A percentile compares a stretch with the other conserved stretches of the same genome.
phyloP scores from a whole-genome alignment of 2,888 invertebrate genomes.

The Eumacrocentrus americanus region DNA sequence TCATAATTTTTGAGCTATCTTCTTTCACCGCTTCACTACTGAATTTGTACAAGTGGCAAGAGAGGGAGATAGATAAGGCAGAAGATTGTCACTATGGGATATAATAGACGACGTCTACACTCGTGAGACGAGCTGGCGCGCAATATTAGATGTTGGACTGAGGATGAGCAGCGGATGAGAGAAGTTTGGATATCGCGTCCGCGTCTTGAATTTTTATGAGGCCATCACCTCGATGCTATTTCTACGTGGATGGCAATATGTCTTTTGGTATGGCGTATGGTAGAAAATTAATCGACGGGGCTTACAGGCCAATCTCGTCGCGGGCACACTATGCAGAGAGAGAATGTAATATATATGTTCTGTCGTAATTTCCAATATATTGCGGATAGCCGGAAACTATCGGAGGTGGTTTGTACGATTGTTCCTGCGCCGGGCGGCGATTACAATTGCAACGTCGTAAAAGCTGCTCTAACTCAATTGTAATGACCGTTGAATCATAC shows the following conservation, averaged over 20 bases:
- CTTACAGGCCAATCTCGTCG: constrained; percentile 11
- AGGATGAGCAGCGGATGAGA: neutral
- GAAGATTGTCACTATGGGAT: neutral
- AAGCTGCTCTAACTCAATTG: too few species aligned
- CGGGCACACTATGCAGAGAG: constrained; percentile 15
- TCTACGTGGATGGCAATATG: constrained; percentile 15
- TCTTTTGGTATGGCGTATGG: constrained; percentile 18
- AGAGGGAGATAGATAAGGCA: neutral
- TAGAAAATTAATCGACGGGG: constrained; percentile 24
- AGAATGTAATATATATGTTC: neutral
- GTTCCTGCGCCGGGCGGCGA: neutral
- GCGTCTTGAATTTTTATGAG: constrained; percentile 20
- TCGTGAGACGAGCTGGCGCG: constrained; percentile 1
- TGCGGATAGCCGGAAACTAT: constrained; percentile 4
- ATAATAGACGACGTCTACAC: neutral
- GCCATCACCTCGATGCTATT: constrained; percentile 12
- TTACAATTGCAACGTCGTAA: too few species aligned
- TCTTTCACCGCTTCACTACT: too few species aligned
- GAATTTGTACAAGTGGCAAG: neutral
- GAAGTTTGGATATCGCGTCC: constrained; percentile 15
- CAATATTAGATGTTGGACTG: constrained; percentile 22
- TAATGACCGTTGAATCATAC: neutral
- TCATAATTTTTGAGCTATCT: too few species aligned
- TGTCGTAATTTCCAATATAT: constrained; percentile 17
- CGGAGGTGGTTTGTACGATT: constrained; percentile 3